These are phyloP conservation scores for Percopsis transmontana DNA, from an alignment of 2,113 vertebrate genomes.

Conservation along the genomic window DNA sequence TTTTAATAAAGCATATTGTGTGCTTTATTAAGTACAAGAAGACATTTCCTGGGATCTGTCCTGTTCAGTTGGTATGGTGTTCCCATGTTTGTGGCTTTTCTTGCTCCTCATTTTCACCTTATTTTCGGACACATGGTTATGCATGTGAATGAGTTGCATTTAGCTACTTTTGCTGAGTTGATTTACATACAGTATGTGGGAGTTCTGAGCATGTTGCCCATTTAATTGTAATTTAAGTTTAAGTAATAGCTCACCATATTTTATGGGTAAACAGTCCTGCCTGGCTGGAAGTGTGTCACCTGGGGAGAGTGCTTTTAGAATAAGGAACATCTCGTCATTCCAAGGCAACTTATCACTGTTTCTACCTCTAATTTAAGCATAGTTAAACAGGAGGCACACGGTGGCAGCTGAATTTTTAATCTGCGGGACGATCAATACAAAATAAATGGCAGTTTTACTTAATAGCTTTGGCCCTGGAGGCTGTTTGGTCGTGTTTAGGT, in stretches of 20 bases:
- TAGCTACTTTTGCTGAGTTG: slow-evolving; percentile 37
- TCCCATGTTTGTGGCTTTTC: not conserved
- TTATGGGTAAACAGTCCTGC: slow-evolving; percentile 27
- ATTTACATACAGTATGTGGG: slow-evolving; percentile 38
- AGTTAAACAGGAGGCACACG: slow-evolving; percentile 54
- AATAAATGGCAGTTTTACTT: slow-evolving; percentile 43
- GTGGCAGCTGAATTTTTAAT: slow-evolving; percentile 59
- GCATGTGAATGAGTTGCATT: slow-evolving; percentile 8
- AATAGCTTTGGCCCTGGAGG: slow-evolving; percentile 61
- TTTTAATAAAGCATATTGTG: slow-evolving; percentile 10
- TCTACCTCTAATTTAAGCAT: slow-evolving; percentile 48
- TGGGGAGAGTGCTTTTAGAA: slow-evolving; percentile 18
- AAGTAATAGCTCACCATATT: slow-evolving; percentile 57
- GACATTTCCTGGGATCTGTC: slow-evolving; percentile 1
- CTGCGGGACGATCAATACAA: slow-evolving; percentile 62
- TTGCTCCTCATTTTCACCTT: not conserved
- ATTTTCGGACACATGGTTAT: not conserved
- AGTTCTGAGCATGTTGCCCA: slow-evolving; percentile 45
- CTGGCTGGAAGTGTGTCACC: slow-evolving; percentile 51
- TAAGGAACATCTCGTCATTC: slow-evolving; percentile 45
- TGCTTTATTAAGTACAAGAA: not conserved
- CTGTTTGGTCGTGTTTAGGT: slow-evolving; percentile 55
- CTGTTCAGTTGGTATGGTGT: too few species aligned
- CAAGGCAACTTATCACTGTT: slow-evolving; percentile 55
- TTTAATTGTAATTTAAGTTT: slow-evolving; percentile 63